Percentiles rank a stretch among this genome's conserved stretches.
phyloP scores from a whole-genome alignment of 2,113 vertebrate species.

The Piprites chloris region DNA sequence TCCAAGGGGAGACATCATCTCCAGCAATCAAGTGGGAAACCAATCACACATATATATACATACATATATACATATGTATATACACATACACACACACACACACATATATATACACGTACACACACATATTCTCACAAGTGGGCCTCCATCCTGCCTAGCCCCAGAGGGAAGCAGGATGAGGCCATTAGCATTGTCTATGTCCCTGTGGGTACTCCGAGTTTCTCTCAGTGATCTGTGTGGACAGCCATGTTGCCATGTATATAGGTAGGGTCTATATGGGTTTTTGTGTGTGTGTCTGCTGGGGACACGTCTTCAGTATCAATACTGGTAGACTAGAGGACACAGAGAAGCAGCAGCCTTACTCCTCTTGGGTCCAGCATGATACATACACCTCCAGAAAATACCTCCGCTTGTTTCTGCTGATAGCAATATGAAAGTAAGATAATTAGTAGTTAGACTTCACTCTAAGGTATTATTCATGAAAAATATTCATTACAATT shows the following conservation, averaged over 20 bases:
- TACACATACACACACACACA: too few species aligned
- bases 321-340: not conserved
- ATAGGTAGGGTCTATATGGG: not conserved
- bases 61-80: not conserved
- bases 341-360: not conserved
- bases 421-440: not conserved
- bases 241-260: not conserved
- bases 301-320: fast-evolving
- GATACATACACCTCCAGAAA: not conserved
- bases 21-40: not conserved
- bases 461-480: not conserved
- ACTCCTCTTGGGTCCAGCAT: not conserved
- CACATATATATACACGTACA: too few species aligned
- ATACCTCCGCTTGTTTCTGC: not conserved
- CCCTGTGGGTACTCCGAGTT: not conserved
- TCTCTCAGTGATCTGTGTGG: not conserved
- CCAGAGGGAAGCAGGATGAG: not conserved
- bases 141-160: not conserved
- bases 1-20: not conserved
- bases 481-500: not conserved
- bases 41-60: not conserved
- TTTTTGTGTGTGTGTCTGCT: not conserved
- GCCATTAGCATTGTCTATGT: not conserved
- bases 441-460: not conserved
- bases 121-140: not conserved